These are phyloP conservation scores for Cataglyphis altisquamis DNA, from an alignment of 2,888 invertebrate genomes.

Conservation along the genomic window DNA sequence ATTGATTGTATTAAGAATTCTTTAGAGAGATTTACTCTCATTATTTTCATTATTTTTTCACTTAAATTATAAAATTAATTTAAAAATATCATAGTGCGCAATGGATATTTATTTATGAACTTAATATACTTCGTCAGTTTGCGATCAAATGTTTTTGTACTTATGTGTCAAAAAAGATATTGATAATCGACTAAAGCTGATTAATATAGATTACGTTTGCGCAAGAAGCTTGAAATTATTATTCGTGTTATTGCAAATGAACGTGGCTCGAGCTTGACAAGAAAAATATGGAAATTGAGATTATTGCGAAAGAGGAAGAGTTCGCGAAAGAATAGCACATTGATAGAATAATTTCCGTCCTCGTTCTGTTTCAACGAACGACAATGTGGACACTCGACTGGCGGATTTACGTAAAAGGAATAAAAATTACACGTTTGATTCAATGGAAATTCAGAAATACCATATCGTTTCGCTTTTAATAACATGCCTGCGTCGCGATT, in stretches of 20 bases:
- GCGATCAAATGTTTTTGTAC: not conserved
- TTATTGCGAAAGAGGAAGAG: conserved; percentile 36
- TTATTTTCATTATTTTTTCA: not conserved
- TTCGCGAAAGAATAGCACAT: conserved; percentile 39
- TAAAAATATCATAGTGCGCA: not conserved
- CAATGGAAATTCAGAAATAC: conserved; percentile 52
- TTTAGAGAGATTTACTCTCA: not conserved
- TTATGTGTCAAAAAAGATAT: conserved; percentile 66
- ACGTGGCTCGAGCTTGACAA: conserved; percentile 36
- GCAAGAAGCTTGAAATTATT: conserved; percentile 71
- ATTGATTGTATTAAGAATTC: not conserved
- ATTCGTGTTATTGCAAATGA: conserved; percentile 54
- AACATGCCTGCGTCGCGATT: conserved; percentile 52
- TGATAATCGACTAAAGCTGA: conserved; percentile 67
- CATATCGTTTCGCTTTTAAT: conserved; percentile 55
- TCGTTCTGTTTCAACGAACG: conserved; percentile 49
- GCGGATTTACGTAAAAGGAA: conserved; percentile 45
- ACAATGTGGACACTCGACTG: conserved; percentile 53
- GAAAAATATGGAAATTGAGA: conserved; percentile 36
- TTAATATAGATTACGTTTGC: conserved; percentile 62
- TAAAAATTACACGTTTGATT: conserved; percentile 56
- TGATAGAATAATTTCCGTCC: conserved; percentile 59
- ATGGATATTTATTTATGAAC: not conserved
- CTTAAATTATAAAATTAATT: not conserved
- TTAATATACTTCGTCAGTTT: not conserved